Evolutionary conservation across 1,140 invertebrate species (phyloP).

Genomic region (Drosophila kohkoa): DNA sequence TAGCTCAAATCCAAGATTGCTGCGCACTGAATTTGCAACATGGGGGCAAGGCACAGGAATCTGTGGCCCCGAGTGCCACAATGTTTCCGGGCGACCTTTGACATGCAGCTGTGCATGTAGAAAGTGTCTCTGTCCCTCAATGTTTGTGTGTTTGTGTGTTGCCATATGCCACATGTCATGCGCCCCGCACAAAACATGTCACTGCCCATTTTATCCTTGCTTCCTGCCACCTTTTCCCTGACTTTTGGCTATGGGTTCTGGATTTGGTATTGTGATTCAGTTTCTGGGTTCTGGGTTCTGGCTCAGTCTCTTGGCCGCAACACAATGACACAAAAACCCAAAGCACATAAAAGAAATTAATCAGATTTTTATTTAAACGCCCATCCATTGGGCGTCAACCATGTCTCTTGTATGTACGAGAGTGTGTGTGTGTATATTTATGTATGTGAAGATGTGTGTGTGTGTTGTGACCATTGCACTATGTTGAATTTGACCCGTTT

Average conservation of each 20-base stretch:
- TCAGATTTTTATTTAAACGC: constrained; percentile 83
- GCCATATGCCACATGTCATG: constrained; percentile 59
- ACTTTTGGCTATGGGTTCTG: constrained; percentile 15
- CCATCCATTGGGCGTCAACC: constrained; percentile 50
- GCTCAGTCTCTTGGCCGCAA: constrained; percentile 35
- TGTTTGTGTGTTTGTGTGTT: constrained; percentile 24
- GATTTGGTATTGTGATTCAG: constrained; percentile 21
- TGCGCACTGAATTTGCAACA: constrained; percentile 36
- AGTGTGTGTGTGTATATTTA: constrained; percentile 10
- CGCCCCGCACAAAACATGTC: constrained; percentile 68
- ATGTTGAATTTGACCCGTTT: no score
- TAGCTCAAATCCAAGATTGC: constrained; percentile 37
- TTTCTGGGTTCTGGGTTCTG: constrained; percentile 21
- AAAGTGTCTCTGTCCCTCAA: neutral
- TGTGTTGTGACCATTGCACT: constrained; percentile 60
- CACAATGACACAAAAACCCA: constrained; percentile 72
- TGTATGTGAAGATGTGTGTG: constrained; percentile 28
- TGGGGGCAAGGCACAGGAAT: constrained; percentile 26
- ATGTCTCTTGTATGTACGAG: neutral
- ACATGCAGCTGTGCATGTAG: constrained; percentile 60
- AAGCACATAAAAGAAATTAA: constrained; percentile 79
- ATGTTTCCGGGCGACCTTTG: constrained; percentile 54
- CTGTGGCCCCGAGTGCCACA: constrained; percentile 16
- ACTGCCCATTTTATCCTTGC: constrained; percentile 68
- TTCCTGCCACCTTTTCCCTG: constrained; percentile 68